phyloP scores from a whole-genome alignment of 2,113 vertebrate genomes.

The Hepsetus odoe region DNA sequence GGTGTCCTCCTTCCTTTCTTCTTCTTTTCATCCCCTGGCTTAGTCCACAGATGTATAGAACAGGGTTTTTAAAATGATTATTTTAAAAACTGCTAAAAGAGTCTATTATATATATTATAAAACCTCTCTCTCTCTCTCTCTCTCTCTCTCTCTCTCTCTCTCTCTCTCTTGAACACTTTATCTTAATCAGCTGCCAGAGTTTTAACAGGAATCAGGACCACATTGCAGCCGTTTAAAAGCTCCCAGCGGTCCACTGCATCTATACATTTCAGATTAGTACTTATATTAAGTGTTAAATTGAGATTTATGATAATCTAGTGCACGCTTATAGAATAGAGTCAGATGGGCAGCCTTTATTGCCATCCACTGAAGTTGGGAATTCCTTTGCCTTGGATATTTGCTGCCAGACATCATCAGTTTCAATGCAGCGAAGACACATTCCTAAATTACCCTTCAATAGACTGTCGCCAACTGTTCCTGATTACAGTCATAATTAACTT shows the following conservation, averaged over 20 bases:
- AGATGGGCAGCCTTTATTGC: background rate
- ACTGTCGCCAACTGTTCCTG: constrained; percentile 4
- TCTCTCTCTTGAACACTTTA: background rate
- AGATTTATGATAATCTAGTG: background rate
- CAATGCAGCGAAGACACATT: background rate
- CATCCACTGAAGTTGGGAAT: background rate
- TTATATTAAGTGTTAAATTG: background rate
- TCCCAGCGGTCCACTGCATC: background rate
- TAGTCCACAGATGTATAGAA: too few species aligned
- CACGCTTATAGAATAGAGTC: background rate
- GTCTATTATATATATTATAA: too few species aligned
- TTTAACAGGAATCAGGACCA: background rate
- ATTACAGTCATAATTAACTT: constrained; percentile 5
- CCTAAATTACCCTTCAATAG: constrained; percentile 13
- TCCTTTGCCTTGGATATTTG: background rate
- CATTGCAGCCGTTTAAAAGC: background rate
- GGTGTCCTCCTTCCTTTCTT: too few species aligned
- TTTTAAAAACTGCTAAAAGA: too few species aligned
- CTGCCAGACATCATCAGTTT: background rate
- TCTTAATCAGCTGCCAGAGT: background rate
- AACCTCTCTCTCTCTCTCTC: too few species aligned
- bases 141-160: background rate
- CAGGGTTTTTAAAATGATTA: too few species aligned
- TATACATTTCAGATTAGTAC: background rate
- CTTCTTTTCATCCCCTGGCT: too few species aligned